These are phyloP conservation scores for Zoanthus solanderi DNA, from an alignment of 92 coral and sea anemone genomes.

Conservation along the genomic window DNA sequence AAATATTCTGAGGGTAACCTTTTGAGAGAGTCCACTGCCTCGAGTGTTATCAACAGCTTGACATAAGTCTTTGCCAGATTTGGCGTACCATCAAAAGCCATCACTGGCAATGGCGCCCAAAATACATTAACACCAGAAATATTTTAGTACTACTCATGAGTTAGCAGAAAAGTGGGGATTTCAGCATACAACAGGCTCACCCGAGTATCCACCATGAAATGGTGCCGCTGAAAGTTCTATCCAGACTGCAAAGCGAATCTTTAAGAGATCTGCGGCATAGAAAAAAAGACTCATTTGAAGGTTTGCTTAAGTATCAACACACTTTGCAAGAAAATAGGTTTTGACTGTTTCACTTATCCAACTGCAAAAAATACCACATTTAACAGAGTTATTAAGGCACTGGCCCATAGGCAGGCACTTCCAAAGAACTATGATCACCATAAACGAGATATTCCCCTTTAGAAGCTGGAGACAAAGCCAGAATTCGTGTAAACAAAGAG, in stretches of 20 bases:
- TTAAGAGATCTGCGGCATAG: conserved; percentile 53
- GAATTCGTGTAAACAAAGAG: conserved; percentile 54
- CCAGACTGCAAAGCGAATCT: conserved; percentile 63
- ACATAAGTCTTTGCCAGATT: conserved; percentile 61
- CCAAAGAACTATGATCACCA: conserved; percentile 44
- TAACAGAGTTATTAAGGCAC: conserved; percentile 43
- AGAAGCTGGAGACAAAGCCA: conserved; percentile 18
- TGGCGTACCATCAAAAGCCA: conserved; percentile 62
- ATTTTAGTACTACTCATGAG: conserved; percentile 52
- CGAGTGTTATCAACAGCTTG: conserved; percentile 55
- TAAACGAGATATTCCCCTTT: conserved; percentile 50
- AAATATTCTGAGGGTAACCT: conserved; percentile 50
- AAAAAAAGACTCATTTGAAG: conserved; percentile 51
- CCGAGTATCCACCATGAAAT: conserved; percentile 56
- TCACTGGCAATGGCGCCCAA: conserved; percentile 34
- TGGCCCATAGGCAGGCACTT: conserved; percentile 41
- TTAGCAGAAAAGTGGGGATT: conserved; percentile 63
- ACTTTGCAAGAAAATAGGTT: conserved; percentile 51
- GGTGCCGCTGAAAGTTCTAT: conserved; percentile 66
- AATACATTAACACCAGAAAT: conserved; percentile 50
- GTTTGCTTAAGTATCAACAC: conserved; percentile 53
- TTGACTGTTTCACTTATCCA: conserved; percentile 44
- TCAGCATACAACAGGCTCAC: conserved; percentile 33
- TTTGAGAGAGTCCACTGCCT: conserved; percentile 52
- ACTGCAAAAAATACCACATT: conserved; percentile 33